phyloP scores from a whole-genome alignment of 1,140 invertebrate genomes.

The Tribolium madens region DNA sequence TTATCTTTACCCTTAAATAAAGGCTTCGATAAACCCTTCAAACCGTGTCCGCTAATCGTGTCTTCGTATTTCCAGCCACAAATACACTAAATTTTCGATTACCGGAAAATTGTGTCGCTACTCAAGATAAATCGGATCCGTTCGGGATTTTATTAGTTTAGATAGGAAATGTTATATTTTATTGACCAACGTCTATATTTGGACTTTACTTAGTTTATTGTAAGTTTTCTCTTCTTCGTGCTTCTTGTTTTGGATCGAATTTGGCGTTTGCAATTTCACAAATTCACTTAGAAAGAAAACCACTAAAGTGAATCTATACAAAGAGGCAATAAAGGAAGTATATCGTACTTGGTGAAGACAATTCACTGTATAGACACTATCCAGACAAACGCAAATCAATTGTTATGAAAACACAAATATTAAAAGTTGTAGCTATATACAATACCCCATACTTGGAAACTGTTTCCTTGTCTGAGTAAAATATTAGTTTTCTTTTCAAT shows the following conservation, averaged over 20 bases:
- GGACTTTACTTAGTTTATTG: conserved; percentile 34
- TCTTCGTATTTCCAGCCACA: conserved; percentile 40
- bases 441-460: too few relatives aligned
- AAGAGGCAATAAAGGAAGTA: background rate
- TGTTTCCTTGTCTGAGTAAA: too few relatives aligned
- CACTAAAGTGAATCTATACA: background rate
- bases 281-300: background rate
- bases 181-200: conserved; percentile 26
- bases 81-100: conserved; percentile 47
- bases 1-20: background rate
- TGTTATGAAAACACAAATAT: too few relatives aligned
- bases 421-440: too few relatives aligned
- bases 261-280: conserved; percentile 4
- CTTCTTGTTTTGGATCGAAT: conserved; percentile 13
- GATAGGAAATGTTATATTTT: conserved; percentile 42
- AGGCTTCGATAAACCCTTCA: conserved; percentile 19
- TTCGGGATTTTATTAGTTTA: conserved; percentile 44
- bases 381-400: background rate
- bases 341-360: background rate
- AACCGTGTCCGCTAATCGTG: conserved; percentile 39
- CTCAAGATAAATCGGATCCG: conserved; percentile 41
- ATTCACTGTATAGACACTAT: background rate
- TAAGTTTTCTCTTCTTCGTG: conserved; percentile 22
- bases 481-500: too few relatives aligned
- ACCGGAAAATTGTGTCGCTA: conserved; percentile 39